Evolutionary conservation across 2,797 vertebrate species (phyloP).

Genomic region (Lithobates sylvaticus): DNA sequence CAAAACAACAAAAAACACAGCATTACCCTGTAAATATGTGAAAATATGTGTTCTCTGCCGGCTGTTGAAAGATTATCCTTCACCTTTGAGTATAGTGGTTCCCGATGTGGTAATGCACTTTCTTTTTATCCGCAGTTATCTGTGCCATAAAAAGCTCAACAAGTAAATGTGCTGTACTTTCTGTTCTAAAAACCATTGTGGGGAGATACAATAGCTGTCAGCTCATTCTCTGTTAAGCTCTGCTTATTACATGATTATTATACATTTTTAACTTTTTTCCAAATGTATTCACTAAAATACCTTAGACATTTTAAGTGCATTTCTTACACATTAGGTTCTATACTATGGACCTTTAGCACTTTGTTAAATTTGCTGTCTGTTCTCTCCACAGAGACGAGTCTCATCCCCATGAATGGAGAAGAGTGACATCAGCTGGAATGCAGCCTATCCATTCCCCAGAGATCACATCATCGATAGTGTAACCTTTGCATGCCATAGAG

Average conservation of each 20-base stretch:
- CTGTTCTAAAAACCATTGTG: neutral
- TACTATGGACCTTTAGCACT: too few relatives aligned
- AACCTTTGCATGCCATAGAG: neutral
- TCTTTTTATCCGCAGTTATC: slow-evolving; percentile 11
- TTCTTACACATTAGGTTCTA: neutral
- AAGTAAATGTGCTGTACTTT: slow-evolving; percentile 5
- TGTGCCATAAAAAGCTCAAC: neutral
- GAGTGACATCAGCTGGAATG: neutral
- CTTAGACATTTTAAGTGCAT: neutral
- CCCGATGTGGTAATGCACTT: neutral
- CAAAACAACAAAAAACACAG: neutral
- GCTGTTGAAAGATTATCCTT: neutral
- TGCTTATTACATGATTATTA: neutral
- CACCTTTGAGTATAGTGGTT: slow-evolving; percentile 30
- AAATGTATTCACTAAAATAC: neutral
- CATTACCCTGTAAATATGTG: neutral
- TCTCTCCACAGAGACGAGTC: neutral
- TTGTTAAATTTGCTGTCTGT: neutral
- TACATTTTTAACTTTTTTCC: neutral
- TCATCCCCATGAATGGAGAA: neutral
- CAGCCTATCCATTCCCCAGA: neutral
- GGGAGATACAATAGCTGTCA: slow-evolving; percentile 7
- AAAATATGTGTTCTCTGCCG: neutral
- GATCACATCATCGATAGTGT: too few relatives aligned
- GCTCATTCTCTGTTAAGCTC: neutral